Conservation (phyloP, 2,888 invertebrate species). For the Galerucella calmariensis region DNA sequence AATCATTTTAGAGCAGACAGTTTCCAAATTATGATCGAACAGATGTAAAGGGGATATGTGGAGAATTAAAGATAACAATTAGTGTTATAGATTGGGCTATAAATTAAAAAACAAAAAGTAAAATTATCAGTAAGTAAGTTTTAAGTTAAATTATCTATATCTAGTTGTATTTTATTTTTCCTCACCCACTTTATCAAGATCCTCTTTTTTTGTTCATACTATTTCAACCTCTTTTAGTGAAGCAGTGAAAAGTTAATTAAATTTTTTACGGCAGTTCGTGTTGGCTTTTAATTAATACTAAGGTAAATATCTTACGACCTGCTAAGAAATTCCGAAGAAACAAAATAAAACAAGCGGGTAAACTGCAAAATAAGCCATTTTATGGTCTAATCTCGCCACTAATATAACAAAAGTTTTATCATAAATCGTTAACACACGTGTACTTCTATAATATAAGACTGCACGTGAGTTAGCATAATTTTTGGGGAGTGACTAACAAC, state of each 20-base stretch:
- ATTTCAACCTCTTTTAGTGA: background rate
- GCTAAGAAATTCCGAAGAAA: slow-evolving; percentile 50
- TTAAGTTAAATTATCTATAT: background rate
- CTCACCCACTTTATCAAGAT: slow-evolving; percentile 3
- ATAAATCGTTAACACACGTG: slow-evolving; percentile 56
- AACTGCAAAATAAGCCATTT: slow-evolving; percentile 54
- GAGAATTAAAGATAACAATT: too few relatives aligned
- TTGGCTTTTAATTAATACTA: slow-evolving; percentile 47
- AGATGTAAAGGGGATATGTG: too few relatives aligned
- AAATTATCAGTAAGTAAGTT: background rate
- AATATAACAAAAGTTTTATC: slow-evolving; percentile 54
- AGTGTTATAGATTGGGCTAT: too few relatives aligned
- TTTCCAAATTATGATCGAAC: too few relatives aligned
- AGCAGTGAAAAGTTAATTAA: slow-evolving; percentile 38
- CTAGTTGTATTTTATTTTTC: background rate
- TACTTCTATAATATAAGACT: slow-evolving; percentile 47
- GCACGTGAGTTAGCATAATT: slow-evolving; percentile 53
- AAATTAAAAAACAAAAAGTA: too few relatives aligned
- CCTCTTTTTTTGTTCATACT: background rate
- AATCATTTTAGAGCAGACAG: too few relatives aligned
- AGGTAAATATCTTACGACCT: slow-evolving; percentile 50
- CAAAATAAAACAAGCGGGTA: slow-evolving; percentile 52
- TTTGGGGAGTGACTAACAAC: slow-evolving; percentile 10
- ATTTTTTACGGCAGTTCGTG: slow-evolving; percentile 35
- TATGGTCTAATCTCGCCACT: slow-evolving; percentile 57